Base-by-base conservation (phyloP, 30 jellyfish, hydroid and myxozoan genomes). In the Nemopilema nomurai region DNA sequence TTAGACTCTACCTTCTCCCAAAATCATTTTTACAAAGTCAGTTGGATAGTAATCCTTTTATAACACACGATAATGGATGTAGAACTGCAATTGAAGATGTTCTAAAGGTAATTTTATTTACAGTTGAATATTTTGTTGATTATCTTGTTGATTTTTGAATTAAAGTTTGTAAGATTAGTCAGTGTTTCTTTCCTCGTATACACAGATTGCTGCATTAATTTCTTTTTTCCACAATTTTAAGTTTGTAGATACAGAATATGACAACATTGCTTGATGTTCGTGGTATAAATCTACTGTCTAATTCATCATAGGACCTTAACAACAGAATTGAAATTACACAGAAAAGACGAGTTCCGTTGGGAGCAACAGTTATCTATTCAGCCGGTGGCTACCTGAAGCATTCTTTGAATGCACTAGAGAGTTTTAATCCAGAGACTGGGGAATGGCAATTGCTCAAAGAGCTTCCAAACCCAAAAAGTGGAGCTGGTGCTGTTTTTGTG, bases 401-500 rank as follows among this genome's bases (percentile, higher is more conserved):
- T 49, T 94, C 99, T 0, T 70, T 85, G 64, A 76, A 57, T 50
- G 41, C 92, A 0, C 70, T 75, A 70, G 96, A 90, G 27, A 81
- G 93, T 57, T 90, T 84, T 53, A 88, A 94, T 71, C 93, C 96
- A 1, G 96, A 89, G 29, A 79, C 97, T 0, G 96, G 90, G 7
- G 92, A 81, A 65, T 94, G 99, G 99, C 76, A 31, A 32, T 33
- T 21, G 51, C 51, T 81, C 23, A 93, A 74, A 13, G 93, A 85
- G 68, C 86, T 94, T 67, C 92, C 94, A 17, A 80, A 86, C 50
- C 96, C 99, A 49, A 89, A 89, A 57, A 94, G 99, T 77, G 99
- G 99, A 28, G 93, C 97, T 73, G 99, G 99, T 23, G 96, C 97
- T 21, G 97, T 89, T 0, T 89, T 90, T 81, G 92, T 94, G 51